Percentiles rank a stretch among this genome's conserved stretches.
Evolutionary conservation across 2,113 vertebrate species (phyloP).

Genomic region (Hypanus sabinus): DNA sequence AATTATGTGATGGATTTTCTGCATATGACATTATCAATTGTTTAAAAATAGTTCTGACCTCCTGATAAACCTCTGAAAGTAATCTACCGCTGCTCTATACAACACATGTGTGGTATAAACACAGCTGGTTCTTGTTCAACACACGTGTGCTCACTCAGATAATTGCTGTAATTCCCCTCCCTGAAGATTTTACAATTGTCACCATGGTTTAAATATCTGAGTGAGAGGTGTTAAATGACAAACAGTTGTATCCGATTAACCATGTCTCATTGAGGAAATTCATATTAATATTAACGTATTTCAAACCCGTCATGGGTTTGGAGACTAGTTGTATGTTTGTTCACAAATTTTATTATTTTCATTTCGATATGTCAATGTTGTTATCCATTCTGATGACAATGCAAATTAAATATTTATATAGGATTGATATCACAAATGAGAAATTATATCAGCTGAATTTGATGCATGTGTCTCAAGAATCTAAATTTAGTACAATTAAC

Average conservation of each 20-base stretch:
- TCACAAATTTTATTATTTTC: conserved; percentile 2
- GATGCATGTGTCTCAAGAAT: background rate
- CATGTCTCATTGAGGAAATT: conserved; percentile 8
- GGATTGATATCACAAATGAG: background rate
- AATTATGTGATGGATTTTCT: background rate
- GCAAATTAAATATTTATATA: background rate
- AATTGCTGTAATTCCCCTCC: conserved; percentile 36
- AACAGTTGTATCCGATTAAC: conserved; percentile 29
- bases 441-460: background rate
- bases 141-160: conserved; percentile 29
- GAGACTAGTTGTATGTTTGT: background rate
- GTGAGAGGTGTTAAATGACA: conserved; percentile 37
- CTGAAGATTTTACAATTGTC: conserved; percentile 36
- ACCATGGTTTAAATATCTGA: conserved; percentile 33
- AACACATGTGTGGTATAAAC: conserved; percentile 36
- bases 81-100: background rate
- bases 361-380: background rate
- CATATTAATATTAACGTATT: conserved; percentile 21
- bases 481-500: background rate
- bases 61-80: conserved; percentile 32
- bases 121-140: conserved; percentile 37
- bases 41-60: conserved; percentile 33
- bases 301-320: background rate
- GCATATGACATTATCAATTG: background rate
- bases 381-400: background rate